Evolutionary conservation across 2,113 vertebrate species (phyloP).

Genomic region (Chionis minor): DNA sequence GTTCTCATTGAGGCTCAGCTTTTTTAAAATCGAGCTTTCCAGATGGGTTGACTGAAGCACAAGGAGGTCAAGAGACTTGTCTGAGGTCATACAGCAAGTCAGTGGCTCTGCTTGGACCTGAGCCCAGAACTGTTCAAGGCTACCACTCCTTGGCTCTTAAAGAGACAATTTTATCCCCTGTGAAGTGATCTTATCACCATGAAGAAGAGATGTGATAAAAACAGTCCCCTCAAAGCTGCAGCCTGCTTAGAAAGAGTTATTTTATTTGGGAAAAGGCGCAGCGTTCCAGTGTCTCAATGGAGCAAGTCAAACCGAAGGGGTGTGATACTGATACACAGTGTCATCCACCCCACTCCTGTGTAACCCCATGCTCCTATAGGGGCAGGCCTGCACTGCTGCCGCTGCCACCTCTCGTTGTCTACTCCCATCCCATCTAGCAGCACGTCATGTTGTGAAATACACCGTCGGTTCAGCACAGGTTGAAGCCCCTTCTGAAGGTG

Average conservation of each 20-base stretch:
- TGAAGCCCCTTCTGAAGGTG: background rate
- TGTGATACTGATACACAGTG: background rate
- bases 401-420: background rate
- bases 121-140: conserved; percentile 64
- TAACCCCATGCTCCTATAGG: background rate
- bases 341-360: background rate
- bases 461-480: background rate
- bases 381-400: accelerated
- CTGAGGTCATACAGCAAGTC: conserved; percentile 70
- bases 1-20: conserved; percentile 63
- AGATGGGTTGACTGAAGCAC: conserved; percentile 67
- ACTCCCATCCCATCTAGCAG: background rate
- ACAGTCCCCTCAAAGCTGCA: conserved; percentile 12
- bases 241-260: conserved; percentile 26
- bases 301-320: background rate
- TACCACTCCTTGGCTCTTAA: conserved; percentile 66
- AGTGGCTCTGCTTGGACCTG: conserved; percentile 64
- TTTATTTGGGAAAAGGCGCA: background rate
- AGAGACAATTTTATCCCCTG: conserved; percentile 62
- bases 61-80: conserved; percentile 70
- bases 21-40: conserved; percentile 63
- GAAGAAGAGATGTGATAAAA: conserved; percentile 34
- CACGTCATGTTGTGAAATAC: background rate
- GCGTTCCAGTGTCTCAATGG: background rate
- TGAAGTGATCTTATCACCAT: conserved; percentile 53